phyloP scores from a whole-genome alignment of 2,113 vertebrate species.

The Thamnaconus septentrionalis region DNA sequence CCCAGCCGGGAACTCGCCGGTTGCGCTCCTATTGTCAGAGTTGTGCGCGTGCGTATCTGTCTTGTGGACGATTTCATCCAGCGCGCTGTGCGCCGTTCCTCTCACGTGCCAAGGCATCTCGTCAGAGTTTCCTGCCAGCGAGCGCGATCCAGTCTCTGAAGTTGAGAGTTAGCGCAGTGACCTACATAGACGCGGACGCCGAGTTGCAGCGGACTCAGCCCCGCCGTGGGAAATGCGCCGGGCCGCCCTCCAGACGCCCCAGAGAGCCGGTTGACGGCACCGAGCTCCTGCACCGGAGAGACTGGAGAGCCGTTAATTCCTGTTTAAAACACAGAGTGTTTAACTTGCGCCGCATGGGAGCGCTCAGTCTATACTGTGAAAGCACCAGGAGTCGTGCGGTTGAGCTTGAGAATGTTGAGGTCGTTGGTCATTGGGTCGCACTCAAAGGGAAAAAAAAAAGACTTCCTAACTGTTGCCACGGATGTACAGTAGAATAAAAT shows the following conservation, averaged over 20 bases:
- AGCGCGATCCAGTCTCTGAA: slow-evolving; percentile 37
- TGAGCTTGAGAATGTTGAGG: too few species aligned
- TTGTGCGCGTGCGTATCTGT: not conserved
- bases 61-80: slow-evolving; percentile 11
- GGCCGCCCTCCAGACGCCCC: not conserved
- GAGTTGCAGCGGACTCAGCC: slow-evolving; percentile 12
- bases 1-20: not conserved
- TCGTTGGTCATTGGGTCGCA: too few species aligned
- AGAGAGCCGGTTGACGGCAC: slow-evolving; percentile 9
- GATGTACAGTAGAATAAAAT: too few species aligned
- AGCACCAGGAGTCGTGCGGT: too few species aligned
- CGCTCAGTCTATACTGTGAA: too few species aligned
- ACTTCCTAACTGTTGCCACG: too few species aligned
- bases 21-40: slow-evolving; percentile 17
- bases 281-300: not conserved
- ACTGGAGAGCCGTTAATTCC: too few species aligned
- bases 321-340: too few species aligned
- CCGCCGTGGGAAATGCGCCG: not conserved
- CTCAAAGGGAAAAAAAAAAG: too few species aligned
- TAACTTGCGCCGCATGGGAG: too few species aligned
- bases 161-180: slow-evolving; percentile 51
- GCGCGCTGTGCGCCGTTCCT: slow-evolving; percentile 31
- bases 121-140: slow-evolving; percentile 28
- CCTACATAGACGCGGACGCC: slow-evolving; percentile 51
- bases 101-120: slow-evolving; percentile 27